Percentiles rank a stretch among this genome's conserved stretches.
These are phyloP conservation scores for Zaprionus taronus DNA, from an alignment of 1,140 invertebrate species.

Conservation along the genomic window DNA sequence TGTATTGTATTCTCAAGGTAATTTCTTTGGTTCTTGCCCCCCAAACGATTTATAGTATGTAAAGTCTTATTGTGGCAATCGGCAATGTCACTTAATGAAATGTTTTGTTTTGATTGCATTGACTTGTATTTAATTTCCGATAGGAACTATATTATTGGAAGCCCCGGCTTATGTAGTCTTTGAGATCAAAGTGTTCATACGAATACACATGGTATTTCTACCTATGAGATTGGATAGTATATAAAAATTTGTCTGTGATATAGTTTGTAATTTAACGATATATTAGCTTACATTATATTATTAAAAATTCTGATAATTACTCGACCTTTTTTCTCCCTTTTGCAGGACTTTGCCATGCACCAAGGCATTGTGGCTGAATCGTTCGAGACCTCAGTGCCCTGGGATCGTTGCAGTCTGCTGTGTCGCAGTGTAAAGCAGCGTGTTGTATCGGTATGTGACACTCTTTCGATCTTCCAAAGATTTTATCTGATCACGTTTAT, in stretches of 20 bases:
- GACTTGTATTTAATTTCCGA: neutral
- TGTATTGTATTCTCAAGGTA: neutral
- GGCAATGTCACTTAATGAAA: neutral
- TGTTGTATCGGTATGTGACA: slow-evolving; percentile 85
- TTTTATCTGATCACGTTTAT: neutral
- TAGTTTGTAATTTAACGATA: no score
- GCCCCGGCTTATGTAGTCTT: neutral
- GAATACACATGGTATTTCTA: no score
- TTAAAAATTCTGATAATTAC: neutral
- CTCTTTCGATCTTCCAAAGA: neutral
- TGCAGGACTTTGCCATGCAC: slow-evolving; percentile 95
- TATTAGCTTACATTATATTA: no score
- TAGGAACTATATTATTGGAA: neutral
- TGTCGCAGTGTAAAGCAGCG: slow-evolving; percentile 96
- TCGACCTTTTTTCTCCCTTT: slow-evolving; percentile 56
- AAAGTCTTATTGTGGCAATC: neutral
- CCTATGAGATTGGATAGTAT: no score
- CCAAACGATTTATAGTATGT: neutral
- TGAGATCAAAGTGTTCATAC: neutral
- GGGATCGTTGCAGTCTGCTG: slow-evolving; percentile 94
- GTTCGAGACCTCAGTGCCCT: slow-evolving; percentile 99
- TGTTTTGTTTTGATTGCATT: neutral
- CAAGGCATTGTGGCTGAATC: slow-evolving; percentile 96
- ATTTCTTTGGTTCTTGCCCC: no score
- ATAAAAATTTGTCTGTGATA: no score